Conservation (phyloP, 1,140 invertebrate genomes). For the Euura saliciscinereae region DNA sequence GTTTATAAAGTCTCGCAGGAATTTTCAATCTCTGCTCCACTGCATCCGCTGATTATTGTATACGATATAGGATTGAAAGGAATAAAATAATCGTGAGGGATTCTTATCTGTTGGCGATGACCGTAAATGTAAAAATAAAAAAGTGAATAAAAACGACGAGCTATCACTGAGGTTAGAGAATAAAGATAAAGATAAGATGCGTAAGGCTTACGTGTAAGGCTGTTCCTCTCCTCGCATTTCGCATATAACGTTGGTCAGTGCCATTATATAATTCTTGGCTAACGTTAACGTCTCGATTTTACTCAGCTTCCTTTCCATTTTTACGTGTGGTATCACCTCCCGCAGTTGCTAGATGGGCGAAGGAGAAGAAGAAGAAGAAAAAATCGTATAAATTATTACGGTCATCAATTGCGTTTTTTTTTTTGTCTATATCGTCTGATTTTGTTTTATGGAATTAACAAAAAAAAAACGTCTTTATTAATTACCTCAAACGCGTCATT, state of each 20-base stretch:
- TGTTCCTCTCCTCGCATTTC: conserved; percentile 75
- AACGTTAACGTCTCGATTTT: conserved; percentile 89
- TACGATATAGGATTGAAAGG: no score
- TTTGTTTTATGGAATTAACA: no score
- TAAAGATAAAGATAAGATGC: conserved; percentile 20
- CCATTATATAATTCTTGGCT: conserved; percentile 91
- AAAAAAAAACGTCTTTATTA: no score
- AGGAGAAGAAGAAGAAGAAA: no score
- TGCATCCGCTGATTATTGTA: no score
- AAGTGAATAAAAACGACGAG: conserved; percentile 4
- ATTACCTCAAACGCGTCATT: conserved; percentile 85
- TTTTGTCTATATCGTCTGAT: no score
- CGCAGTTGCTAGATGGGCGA: conserved; percentile 67
- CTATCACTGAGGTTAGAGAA: background rate
- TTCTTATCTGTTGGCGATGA: no score
- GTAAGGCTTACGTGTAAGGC: conserved; percentile 63
- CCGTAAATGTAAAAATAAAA: background rate
- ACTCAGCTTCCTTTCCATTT: conserved; percentile 81
- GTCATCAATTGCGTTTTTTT: no score
- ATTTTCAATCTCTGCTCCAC: no score
- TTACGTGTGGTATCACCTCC: conserved; percentile 87
- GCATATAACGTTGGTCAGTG: conserved; percentile 86
- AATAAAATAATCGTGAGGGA: no score
- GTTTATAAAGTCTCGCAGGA: no score
- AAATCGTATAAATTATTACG: no score